Evolutionary conservation across 2,888 invertebrate species (phyloP).

Genomic region (Clivina fossor): DNA sequence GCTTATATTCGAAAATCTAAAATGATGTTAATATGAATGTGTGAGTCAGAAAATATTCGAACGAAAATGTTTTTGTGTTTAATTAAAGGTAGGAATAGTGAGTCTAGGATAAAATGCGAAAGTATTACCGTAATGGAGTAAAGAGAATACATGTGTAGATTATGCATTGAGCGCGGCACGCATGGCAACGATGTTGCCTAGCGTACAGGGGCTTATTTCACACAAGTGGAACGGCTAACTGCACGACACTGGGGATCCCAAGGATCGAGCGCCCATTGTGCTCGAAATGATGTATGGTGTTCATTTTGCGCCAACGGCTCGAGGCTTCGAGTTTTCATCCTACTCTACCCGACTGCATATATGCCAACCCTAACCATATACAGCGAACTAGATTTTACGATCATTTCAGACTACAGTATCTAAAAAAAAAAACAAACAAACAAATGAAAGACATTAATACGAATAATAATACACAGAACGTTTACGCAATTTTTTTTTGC

Average conservation of each 20-base stretch:
- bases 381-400: too few relatives aligned
- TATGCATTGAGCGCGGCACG: not conserved
- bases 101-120: not conserved
- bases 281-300: slow-evolving; percentile 50
- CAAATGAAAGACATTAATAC: too few relatives aligned
- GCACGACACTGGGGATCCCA: slow-evolving; percentile 6
- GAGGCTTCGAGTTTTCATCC: too few relatives aligned
- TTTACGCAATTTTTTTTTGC: too few relatives aligned
- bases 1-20: too few relatives aligned
- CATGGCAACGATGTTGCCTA: not conserved
- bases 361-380: too few relatives aligned
- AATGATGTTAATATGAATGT: too few relatives aligned
- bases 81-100: not conserved
- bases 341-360: too few relatives aligned
- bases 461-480: too few relatives aligned
- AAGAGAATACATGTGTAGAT: not conserved
- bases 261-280: slow-evolving; percentile 41
- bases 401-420: too few relatives aligned
- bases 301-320: slow-evolving; percentile 45
- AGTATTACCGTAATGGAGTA: not conserved
- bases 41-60: too few relatives aligned
- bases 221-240: slow-evolving; percentile 13
- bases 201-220: slow-evolving; percentile 8
- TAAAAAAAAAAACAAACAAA: too few relatives aligned
- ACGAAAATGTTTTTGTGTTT: slow-evolving; percentile 6